phyloP scores from a whole-genome alignment of 2,797 vertebrate species.

The Smutsia gigantea region DNA sequence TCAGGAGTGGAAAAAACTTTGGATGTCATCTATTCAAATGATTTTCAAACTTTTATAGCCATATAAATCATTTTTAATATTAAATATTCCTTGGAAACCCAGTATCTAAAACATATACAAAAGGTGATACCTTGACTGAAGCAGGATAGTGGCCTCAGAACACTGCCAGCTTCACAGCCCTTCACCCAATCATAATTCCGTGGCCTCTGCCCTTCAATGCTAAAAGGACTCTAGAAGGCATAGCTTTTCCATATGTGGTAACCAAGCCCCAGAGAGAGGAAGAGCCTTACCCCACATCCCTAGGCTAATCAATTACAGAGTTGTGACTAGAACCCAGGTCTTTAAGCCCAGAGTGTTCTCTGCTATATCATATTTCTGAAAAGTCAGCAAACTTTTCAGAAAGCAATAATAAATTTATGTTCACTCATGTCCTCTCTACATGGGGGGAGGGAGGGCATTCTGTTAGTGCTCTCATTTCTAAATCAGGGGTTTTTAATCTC shows the following conservation, averaged over 20 bases:
- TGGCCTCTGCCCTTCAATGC: neutral
- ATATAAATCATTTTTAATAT: neutral
- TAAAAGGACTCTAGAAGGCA: neutral
- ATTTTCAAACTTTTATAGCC: neutral
- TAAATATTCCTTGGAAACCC: neutral
- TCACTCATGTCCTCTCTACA: neutral
- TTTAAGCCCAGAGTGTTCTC: neutral
- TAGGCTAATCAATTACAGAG: neutral
- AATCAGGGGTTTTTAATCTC: neutral
- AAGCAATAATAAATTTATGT: slow-evolving; percentile 22
- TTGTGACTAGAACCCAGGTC: neutral
- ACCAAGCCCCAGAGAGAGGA: neutral
- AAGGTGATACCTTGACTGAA: neutral
- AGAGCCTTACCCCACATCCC: neutral
- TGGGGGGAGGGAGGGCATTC: neutral
- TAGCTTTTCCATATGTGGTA: neutral
- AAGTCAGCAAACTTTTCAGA: neutral
- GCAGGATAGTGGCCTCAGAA: neutral
- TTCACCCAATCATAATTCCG: neutral
- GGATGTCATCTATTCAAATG: neutral
- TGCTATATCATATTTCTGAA: neutral
- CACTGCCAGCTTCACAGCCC: neutral
- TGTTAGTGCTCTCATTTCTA: neutral
- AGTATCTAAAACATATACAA: neutral
- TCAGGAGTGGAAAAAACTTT: neutral